phyloP scores from a whole-genome alignment of 2,113 vertebrate species.

The Coregonus clupeaformis region DNA sequence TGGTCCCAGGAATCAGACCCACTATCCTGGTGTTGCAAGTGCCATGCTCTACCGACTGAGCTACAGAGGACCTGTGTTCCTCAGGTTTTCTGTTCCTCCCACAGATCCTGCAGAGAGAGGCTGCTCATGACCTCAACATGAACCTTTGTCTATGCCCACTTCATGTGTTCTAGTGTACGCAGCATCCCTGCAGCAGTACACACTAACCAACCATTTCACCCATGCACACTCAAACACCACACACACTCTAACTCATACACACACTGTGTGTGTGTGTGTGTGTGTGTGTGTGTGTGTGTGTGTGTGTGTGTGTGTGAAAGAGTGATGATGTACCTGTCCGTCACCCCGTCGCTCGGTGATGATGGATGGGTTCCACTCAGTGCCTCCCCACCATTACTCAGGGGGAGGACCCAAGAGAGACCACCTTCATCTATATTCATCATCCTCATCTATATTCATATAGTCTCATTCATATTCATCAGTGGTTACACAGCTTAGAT shows the following conservation, averaged over 20 bases:
- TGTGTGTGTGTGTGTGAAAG: too few relatives aligned
- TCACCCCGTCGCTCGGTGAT: conserved; percentile 31
- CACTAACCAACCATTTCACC: not conserved
- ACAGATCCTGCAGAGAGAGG: not conserved
- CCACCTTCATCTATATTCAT: conserved; percentile 61
- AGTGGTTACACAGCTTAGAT: conserved; percentile 46
- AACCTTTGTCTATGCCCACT: not conserved
- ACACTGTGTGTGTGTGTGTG: not conserved
- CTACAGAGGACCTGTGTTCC: not conserved
- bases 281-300: too few relatives aligned
- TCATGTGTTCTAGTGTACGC: not conserved
- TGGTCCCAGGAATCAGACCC: too few relatives aligned
- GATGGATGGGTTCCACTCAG: conserved; percentile 57
- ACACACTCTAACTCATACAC: not conserved
- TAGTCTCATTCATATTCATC: conserved; percentile 58
- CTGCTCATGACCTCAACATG: not conserved
- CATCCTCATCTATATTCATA: conserved; percentile 62
- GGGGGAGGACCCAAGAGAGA: conserved; percentile 38
- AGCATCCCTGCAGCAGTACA: not conserved
- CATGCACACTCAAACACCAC: not conserved
- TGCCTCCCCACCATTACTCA: conserved; percentile 33
- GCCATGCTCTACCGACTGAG: too few relatives aligned
- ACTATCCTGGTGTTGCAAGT: too few relatives aligned
- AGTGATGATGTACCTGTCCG: conserved; percentile 34
- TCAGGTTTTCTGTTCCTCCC: not conserved